phyloP scores from a whole-genome alignment of 2,888 invertebrate species.

The Drosophila neonasuta region DNA sequence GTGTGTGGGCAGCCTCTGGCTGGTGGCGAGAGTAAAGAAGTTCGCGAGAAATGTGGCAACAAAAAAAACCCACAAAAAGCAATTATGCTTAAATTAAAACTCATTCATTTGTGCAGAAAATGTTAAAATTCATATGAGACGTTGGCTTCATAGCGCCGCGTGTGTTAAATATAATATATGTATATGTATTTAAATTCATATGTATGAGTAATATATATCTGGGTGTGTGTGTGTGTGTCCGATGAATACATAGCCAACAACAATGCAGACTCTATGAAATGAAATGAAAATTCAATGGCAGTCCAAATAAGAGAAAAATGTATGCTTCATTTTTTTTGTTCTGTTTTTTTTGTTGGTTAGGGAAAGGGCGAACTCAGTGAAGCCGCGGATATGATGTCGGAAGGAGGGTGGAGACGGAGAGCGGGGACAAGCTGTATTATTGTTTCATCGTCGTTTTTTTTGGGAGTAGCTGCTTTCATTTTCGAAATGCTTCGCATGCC shows the following conservation, averaged over 20 bases:
- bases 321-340: constrained; percentile 55
- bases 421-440: constrained; percentile 17
- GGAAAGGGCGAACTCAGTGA: background rate
- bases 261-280: constrained; percentile 51
- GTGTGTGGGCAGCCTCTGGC: constrained; percentile 2
- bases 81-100: constrained; percentile 78
- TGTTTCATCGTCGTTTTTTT: constrained; percentile 27
- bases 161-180: constrained; percentile 24
- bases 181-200: constrained; percentile 7
- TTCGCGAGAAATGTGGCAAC: constrained; percentile 34
- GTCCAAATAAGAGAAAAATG: constrained; percentile 69
- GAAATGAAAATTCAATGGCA: constrained; percentile 70
- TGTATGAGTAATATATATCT: constrained; percentile 4
- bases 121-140: constrained; percentile 67
- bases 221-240: constrained; percentile 21
- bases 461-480: constrained; percentile 28
- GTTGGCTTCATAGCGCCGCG: constrained; percentile 29
- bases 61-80: constrained; percentile 69
- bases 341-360: background rate
- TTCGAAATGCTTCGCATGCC: constrained; percentile 57
- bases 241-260: constrained; percentile 39
- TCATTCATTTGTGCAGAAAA: constrained; percentile 73
- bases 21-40: constrained; percentile 17
- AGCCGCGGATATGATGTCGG: background rate
- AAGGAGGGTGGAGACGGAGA: no score